Percentiles rank a stretch among this genome's conserved stretches.
Conservation (phyloP, 2,888 invertebrate species). For the Drosophila mettleri region DNA sequence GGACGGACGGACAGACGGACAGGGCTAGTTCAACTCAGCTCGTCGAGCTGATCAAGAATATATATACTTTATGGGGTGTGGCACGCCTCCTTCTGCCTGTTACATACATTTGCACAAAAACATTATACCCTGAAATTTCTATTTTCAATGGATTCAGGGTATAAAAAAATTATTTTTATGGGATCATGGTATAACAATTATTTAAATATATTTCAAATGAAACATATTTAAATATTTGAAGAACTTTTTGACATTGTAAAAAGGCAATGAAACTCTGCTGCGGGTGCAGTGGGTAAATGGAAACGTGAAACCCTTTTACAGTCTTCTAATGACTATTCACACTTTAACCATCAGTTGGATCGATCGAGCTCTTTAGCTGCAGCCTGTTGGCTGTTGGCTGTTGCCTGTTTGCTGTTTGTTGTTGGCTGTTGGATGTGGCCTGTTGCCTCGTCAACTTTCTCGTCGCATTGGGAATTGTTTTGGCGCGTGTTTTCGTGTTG, state of each 20-base stretch:
- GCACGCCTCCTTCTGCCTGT: too few relatives aligned
- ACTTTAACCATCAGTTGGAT: slow-evolving; percentile 8
- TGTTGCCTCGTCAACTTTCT: slow-evolving; percentile 54
- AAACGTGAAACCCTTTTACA: slow-evolving; percentile 5
- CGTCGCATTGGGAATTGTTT: slow-evolving; percentile 58
- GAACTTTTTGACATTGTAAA: too few relatives aligned
- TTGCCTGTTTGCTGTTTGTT: neutral
- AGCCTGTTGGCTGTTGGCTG: slow-evolving; percentile 1
- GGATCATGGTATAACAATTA: neutral
- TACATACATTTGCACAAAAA: too few relatives aligned
- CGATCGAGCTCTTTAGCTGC: slow-evolving; percentile 14
- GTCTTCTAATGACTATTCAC: slow-evolving; percentile 13
- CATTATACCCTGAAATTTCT: too few relatives aligned
- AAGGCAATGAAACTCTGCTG: neutral
- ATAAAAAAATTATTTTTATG: neutral
- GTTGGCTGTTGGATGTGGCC: neutral
- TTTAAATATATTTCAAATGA: neutral
- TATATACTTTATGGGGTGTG: too few relatives aligned
- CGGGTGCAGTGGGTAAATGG: neutral
- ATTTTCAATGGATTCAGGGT: too few relatives aligned
- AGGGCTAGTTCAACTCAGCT: too few relatives aligned
- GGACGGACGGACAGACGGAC: too few relatives aligned
- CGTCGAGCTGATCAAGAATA: too few relatives aligned
- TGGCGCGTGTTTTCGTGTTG: slow-evolving; percentile 68
- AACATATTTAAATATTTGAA: neutral